Evolutionary conservation across 2,888 invertebrate genomes (phyloP), one percentile per base, ranked within the genome.

Genomic region (Tetragonula carbonaria): DNA sequence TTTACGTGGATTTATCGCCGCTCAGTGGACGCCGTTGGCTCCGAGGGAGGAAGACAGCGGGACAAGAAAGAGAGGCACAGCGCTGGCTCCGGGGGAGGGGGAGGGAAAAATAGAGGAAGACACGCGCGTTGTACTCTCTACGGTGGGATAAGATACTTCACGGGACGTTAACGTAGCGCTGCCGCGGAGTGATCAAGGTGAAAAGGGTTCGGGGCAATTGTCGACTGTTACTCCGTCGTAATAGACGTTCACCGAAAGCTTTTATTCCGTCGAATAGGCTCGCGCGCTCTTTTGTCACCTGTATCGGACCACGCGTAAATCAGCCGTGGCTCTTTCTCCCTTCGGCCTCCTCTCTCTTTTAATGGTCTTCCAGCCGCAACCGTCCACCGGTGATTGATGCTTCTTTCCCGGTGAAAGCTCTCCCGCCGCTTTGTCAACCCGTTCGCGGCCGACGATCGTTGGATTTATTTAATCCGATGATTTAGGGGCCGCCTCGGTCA

Each of bases 1-100:
- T 89, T 89, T 89, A 89, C 84, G 84, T 85, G 83, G 87, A 89
- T 89, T 88, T 89, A 89, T 88, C 88, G 88, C 77, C 86, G 80
- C 71, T 73, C 87, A 72, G 70, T 71, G 80, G 86, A 82, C 84
- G 85, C 80, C 28, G 77, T 74, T 62, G 67, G 82, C 71, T 70
- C 65, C 63, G 79, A 71, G 66, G 33, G 45, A 77, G 75, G 57
- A 70, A 67, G 74, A 71, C 53, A 53, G 73, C 65, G 67, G 16
- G 33, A 18, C 6, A 68, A 59, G 70, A 65, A 78, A 74, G 45
- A 73, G 70, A 65, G 28, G 55, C 65, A 28, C 28, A 45, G 45
- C 55, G n/a, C 50, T 38, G 51, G 74, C 18, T 16, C 16, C 45
- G 45, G 45, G 16, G 33, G 28, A 28, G 28, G 28, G 28, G 28